A percentile compares a stretch with the other conserved stretches of the same genome.
These are phyloP conservation scores for Hemaris fuciformis DNA, from an alignment of 2,888 invertebrate genomes.

Conservation along the genomic window DNA sequence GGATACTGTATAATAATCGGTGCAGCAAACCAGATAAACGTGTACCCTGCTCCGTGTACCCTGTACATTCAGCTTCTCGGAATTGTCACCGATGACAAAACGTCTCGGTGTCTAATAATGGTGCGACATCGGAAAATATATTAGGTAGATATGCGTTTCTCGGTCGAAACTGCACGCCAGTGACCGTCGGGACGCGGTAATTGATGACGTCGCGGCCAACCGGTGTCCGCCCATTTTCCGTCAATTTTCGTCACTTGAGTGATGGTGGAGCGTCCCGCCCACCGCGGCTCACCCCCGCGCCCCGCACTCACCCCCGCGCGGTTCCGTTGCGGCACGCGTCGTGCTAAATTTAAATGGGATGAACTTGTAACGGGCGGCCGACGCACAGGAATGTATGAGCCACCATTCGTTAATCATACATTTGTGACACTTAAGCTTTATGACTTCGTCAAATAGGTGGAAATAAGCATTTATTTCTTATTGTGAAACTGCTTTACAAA, in stretches of 20 bases:
- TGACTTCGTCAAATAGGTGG: slow-evolving; percentile 49
- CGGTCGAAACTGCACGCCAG: slow-evolving; percentile 56
- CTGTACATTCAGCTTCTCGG: slow-evolving; percentile 2
- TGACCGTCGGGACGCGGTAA: slow-evolving; percentile 77
- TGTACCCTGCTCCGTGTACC: neutral
- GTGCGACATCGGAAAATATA: slow-evolving; percentile 55
- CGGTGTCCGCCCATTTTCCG: slow-evolving; percentile 82
- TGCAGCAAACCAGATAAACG: slow-evolving; percentile 12
- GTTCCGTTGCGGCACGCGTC: slow-evolving; percentile 72
- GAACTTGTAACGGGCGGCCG: slow-evolving; percentile 77
- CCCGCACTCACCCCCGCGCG: slow-evolving; percentile 35
- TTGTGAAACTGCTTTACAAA: slow-evolving; percentile 9
- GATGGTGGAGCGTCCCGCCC: slow-evolving; percentile 78
- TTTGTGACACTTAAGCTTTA: slow-evolving; percentile 73
- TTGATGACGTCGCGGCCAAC: slow-evolving; percentile 80
- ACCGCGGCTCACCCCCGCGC: slow-evolving; percentile 39
- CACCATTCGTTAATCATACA: slow-evolving; percentile 76
- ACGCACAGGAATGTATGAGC: slow-evolving; percentile 68
- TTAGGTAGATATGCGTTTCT: slow-evolving; percentile 64
- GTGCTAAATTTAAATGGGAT: slow-evolving; percentile 80
- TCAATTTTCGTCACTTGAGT: slow-evolving; percentile 82
- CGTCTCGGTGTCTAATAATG: slow-evolving; percentile 53
- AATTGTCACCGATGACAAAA: slow-evolving; percentile 31
- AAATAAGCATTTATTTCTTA: slow-evolving; percentile 27
- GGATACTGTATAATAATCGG: slow-evolving; percentile 25